Evolutionary conservation across 2,113 vertebrate species (phyloP), one percentile per base, ranked within the genome.

Genomic region (Oceanodroma tethys): DNA sequence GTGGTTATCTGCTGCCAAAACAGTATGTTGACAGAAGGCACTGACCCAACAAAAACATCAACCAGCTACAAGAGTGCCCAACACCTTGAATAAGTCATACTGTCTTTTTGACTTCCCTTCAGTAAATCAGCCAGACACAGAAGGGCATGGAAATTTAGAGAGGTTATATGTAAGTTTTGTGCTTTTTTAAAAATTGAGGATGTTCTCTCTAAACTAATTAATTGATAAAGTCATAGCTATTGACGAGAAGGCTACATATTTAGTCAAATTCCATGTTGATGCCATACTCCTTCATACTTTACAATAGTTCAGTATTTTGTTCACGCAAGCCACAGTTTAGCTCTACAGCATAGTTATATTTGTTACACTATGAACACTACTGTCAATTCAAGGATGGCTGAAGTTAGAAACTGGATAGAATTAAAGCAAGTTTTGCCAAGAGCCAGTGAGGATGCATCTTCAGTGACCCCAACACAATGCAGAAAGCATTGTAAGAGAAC

Each of bases 321-420:
- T 62, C 42, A 36, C 1, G 3, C 40, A 6, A 38, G 42, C 3
- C 63, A 32, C 29, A 59, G 80, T 20, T 27, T 7, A 84, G 65
- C 56, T 63, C 56, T 15, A 18, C 1, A 6, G 81, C 71, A 38
- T 2, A 52, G 43, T 0, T 34, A 0, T 0, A 1, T 25, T 7
- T 63, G 66, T 19, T 4, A 10, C 3, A 17, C 7, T 32, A 1
- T 1, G 15, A 66, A 38, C 53, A 30, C 25, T 27, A 13, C 19
- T 48, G 40, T 2, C 66, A 72, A 9, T 32, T 75, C 63, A 27
- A 56, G 53, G 15, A 21, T 3, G 27, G 59, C 1, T 73, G 30
- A 32, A 34, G 19, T 15, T 3, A 68, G 16, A 34, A 55, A 72
- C 11, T 25, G 21, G 25, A 20, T n/a, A 7, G 86, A 86, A 91